Evolutionary conservation across 2,888 invertebrate genomes (phyloP), one percentile per base, ranked within the genome.

Genomic region (Xiphydria camelus): DNA sequence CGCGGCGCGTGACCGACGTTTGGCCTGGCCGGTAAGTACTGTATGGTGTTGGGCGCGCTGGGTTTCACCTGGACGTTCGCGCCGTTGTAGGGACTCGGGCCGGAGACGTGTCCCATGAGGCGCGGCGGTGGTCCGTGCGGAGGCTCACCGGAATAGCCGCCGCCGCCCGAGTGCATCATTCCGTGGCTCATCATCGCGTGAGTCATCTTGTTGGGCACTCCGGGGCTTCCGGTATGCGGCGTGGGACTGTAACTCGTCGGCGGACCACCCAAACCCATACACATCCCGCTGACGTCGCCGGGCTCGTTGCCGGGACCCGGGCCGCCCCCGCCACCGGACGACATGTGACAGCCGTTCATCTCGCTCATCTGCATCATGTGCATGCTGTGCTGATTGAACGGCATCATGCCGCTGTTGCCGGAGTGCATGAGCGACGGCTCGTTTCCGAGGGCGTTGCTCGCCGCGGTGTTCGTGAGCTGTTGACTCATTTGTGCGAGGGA

Each of bases 31-130:
- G 97, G 97, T 75, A 96, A 84, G 81, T 97, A 97, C 80, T 97
- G 96, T 72, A 97, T 97, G 23, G 97, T 97, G 77, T 97, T 97
- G 0, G 97, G 96, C 7, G 96, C 94, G 76, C 91, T 94, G 6
- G 96, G 91, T 77, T 96, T 96, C 18, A 97, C 94, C 78, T 93
- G 92, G 29, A 93, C 89, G 76, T 92, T 95, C 33, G 88, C 84
- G 56, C 87, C 86, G 62, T 87, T 86, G 66, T 86, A 86, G 2
- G 83, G 81, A 66, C 80, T 82, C 2, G 77, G 75, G 5, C 76
- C 76, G 12, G 70, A 66, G 1, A 70, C 67, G 25, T 72, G 68
- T 5, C 62, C 50, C 66, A 73, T 72, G 2, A 73, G 53, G 48
- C 75, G 65, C 2, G 70, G 79, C 32, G 87, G 85, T 14, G 84